phyloP scores from a whole-genome alignment of 2,113 vertebrate species.

The Boleophthalmus pectinirostris region DNA sequence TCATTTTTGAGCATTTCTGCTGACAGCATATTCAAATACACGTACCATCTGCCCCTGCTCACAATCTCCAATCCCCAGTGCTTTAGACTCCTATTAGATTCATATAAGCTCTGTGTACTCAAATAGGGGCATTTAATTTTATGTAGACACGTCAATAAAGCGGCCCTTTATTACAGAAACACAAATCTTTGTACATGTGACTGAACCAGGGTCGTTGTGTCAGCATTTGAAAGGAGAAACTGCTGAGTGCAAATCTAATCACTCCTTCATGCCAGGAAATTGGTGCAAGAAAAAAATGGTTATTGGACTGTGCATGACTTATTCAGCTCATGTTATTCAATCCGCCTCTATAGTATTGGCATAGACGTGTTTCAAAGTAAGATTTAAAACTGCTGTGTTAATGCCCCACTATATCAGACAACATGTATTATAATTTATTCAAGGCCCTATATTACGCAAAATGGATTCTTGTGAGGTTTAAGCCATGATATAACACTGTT shows the following conservation, averaged over 20 bases:
- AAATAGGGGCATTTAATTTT: neutral
- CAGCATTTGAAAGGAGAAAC: conserved; percentile 47
- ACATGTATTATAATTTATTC: conserved; percentile 13
- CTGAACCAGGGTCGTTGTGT: conserved; percentile 40
- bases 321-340: conserved; percentile 32
- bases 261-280: conserved; percentile 39
- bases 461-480: no score
- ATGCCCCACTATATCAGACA: conserved; percentile 10
- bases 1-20: neutral
- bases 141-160: conserved; percentile 20
- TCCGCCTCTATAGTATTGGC: conserved; percentile 15
- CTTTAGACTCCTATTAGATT: neutral
- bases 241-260: conserved; percentile 47
- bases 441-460: no score
- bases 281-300: conserved; percentile 11
- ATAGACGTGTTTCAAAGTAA: conserved; percentile 12
- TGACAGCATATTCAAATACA: neutral
- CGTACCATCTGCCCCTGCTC: neutral
- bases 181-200: conserved; percentile 40
- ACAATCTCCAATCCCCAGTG: neutral
- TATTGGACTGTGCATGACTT: conserved; percentile 17
- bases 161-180: conserved; percentile 13
- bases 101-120: neutral
- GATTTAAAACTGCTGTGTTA: conserved; percentile 21
- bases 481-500: no score